Conservation (phyloP, 2,113 vertebrate species). For the Diadophis punctatus region DNA sequence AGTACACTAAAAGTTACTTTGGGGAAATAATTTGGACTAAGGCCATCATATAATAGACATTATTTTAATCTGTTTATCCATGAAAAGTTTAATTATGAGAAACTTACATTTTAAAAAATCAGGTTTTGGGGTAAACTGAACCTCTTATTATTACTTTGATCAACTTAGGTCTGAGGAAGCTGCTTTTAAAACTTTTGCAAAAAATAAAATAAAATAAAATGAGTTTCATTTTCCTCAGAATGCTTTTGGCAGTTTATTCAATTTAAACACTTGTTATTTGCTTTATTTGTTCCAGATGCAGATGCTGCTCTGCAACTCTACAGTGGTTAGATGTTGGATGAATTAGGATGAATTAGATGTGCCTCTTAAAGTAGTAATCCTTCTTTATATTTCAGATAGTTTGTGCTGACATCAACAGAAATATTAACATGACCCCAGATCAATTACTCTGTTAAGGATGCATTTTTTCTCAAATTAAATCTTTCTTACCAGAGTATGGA, state of each 20-base stretch:
- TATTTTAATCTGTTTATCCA: background rate
- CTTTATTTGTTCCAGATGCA: background rate
- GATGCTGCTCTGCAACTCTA: background rate
- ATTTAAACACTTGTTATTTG: background rate
- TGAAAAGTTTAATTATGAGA: background rate
- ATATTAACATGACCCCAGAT: background rate
- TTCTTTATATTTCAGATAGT: background rate
- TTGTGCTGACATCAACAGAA: background rate
- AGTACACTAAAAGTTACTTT: background rate
- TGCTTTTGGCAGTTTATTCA: background rate
- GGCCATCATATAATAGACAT: background rate
- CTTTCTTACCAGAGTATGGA: background rate
- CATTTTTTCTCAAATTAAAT: background rate
- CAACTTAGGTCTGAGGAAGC: background rate
- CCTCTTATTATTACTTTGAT: background rate
- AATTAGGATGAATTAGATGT: background rate
- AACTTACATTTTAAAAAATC: background rate
- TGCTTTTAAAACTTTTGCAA: background rate
- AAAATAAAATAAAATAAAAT: background rate
- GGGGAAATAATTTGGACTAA: background rate
- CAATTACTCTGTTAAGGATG: background rate
- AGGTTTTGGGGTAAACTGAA: background rate
- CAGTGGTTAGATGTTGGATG: background rate
- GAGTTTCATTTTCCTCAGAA: background rate
- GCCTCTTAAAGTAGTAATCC: background rate